phyloP scores from a whole-genome alignment of 2,797 vertebrate species.

The Taenioides sp. region DNA sequence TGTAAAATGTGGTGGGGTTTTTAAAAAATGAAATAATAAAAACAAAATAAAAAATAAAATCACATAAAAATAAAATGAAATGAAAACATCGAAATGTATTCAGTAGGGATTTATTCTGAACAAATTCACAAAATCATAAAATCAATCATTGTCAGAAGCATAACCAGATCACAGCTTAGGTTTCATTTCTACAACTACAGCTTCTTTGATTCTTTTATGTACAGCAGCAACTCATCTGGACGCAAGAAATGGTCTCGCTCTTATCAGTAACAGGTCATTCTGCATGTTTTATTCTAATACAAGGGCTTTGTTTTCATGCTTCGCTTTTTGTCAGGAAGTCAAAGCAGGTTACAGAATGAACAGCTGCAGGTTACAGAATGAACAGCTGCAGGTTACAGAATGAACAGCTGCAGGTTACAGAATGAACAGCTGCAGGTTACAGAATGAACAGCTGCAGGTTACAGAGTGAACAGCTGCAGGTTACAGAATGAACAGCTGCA shows the following conservation, averaged over 20 bases:
- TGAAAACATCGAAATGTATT: background rate
- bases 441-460: no score
- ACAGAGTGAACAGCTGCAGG: no score
- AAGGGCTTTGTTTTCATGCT: no score
- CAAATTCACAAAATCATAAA: background rate
- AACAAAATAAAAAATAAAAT: background rate
- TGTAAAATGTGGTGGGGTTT: no score
- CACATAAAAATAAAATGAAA: no score
- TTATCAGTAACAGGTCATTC: no score
- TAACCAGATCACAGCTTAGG: slow-evolving; percentile 5
- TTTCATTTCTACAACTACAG: background rate
- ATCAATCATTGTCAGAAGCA: slow-evolving; percentile 1
- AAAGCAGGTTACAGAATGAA: background rate
- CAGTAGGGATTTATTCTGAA: background rate
- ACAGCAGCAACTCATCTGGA: slow-evolving; percentile 7
- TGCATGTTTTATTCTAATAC: background rate
- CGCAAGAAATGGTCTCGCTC: background rate
- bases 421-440: no score
- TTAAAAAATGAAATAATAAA: no score
- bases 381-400: no score
- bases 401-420: no score
- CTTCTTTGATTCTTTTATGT: slow-evolving; percentile 7
- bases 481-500: no score
- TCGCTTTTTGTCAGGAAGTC: no score
- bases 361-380: background rate